Conservation (phyloP, 2,888 invertebrate genomes). For the Philaethria dido region DNA sequence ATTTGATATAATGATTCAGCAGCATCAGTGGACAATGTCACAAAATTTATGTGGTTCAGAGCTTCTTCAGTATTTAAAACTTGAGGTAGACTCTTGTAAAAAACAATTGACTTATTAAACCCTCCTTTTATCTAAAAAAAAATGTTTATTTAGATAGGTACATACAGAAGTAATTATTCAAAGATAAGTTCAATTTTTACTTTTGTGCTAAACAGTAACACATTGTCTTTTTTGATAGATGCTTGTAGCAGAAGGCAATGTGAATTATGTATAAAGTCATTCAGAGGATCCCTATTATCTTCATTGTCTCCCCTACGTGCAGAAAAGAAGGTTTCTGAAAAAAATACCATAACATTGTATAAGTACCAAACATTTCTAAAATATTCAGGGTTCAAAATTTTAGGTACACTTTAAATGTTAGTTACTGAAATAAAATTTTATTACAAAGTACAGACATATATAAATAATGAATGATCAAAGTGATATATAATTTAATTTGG, state of each 20-base stretch:
- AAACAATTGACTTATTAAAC: constrained; percentile 67
- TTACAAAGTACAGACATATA: neutral
- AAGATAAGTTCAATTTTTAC: constrained; percentile 38
- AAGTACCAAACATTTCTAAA: no score
- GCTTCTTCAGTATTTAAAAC: constrained; percentile 58
- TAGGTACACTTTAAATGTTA: neutral
- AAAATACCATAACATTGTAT: constrained; percentile 2
- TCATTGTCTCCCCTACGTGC: constrained; percentile 52
- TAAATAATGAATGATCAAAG: neutral
- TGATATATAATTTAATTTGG: neutral
- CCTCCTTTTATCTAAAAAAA: constrained; percentile 62
- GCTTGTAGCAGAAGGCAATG: constrained; percentile 66
- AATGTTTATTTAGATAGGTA: neutral
- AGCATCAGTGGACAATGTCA: constrained; percentile 66
- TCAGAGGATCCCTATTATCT: constrained; percentile 60
- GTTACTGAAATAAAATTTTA: neutral
- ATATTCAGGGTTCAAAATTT: no score
- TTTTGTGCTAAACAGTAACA: constrained; percentile 53
- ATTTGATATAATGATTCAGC: constrained; percentile 74
- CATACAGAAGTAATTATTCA: neutral
- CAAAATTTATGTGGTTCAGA: constrained; percentile 64
- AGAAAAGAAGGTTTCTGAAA: constrained; percentile 68
- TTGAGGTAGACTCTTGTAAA: constrained; percentile 67
- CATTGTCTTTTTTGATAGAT: constrained; percentile 51
- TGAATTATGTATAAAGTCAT: constrained; percentile 71